Evolutionary conservation across 2,113 vertebrate species (phyloP), one percentile per base, ranked within the genome.

Genomic region (Cryptomyrus ogoouensis): DNA sequence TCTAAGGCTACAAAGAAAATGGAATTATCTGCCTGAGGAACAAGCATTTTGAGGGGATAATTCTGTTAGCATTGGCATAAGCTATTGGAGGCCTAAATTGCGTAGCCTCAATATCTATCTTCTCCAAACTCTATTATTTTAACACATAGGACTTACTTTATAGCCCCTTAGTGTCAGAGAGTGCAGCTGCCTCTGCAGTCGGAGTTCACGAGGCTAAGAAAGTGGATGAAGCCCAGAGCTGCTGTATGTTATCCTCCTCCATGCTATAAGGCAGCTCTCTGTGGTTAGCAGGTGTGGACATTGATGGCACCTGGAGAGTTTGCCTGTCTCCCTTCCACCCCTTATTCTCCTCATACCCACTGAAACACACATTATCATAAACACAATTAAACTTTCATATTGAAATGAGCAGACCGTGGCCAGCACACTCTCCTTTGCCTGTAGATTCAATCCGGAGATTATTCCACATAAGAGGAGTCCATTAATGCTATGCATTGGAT

Each of bases 321-420:
- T 83, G 85, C 74, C 92, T 90, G 91, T 91, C 90, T 92, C 90
- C 92, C 91, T 90, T 88, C 92, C 92, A 91, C 77, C 35, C 46
- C 56, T 39, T 10, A 39, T 31, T 24, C 31, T 24, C 9, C 24
- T 93, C 93, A 88, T 92, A 92, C 86, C 90, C 91, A 94, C 93
- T 94, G 95, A 94, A 92, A 91, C 90, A 66, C 90, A 94, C 93
- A 95, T 96, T 94, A 94, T 94, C 94, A 94, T 93, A 94, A 95
- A 95, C 94, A 93, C 92, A 93, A 93, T 94, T 90, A 49, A 88
- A 95, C 95, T 95, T 96, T 95, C 93, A 95, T 94, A 95, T 96
- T 95, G 93, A 95, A 96, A 95, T 95, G 94, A 95, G 94, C 91
- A 31, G 53, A n/a, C 47, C 62, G 21, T 44, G n/a, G 85, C 77